Evolutionary conservation across 2,888 invertebrate species (phyloP).

Genomic region (Dorcus parallelipipedus): DNA sequence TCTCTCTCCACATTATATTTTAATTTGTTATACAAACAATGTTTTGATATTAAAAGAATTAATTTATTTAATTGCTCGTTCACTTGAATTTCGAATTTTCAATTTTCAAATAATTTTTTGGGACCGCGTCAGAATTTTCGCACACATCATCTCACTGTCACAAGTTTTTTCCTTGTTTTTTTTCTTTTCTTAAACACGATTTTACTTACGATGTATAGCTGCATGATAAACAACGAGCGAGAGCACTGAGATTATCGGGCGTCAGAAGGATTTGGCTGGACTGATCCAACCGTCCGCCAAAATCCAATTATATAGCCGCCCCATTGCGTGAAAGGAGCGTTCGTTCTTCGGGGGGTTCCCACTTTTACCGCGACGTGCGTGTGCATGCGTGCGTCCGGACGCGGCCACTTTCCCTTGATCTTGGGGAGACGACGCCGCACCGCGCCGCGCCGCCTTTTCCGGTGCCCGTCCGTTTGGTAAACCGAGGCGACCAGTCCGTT

Average conservation of each 20-base stretch:
- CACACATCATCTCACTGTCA: too few relatives aligned
- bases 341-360: slow-evolving; percentile 14
- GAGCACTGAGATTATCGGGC: neutral
- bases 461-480: neutral
- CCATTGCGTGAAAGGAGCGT: slow-evolving; percentile 35
- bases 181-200: neutral
- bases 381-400: neutral
- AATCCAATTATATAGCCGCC: slow-evolving; percentile 33
- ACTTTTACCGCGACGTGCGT: slow-evolving; percentile 15
- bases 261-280: slow-evolving; percentile 22
- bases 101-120: too few relatives aligned
- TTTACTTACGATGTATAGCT: slow-evolving; percentile 39
- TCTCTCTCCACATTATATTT: too few relatives aligned
- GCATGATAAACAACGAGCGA: slow-evolving; percentile 22
- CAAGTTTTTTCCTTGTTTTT: too few relatives aligned
- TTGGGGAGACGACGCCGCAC: slow-evolving; percentile 17
- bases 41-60: too few relatives aligned
- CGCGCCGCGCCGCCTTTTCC: slow-evolving; percentile 3
- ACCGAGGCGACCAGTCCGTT: too few relatives aligned
- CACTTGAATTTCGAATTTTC: too few relatives aligned
- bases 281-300: slow-evolving; percentile 27
- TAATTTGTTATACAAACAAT: too few relatives aligned
- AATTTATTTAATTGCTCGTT: too few relatives aligned
- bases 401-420: slow-evolving; percentile 35
- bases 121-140: too few relatives aligned